Base-by-base conservation (phyloP, 1,140 invertebrate species). In the Teleogryllus occipitalis region DNA sequence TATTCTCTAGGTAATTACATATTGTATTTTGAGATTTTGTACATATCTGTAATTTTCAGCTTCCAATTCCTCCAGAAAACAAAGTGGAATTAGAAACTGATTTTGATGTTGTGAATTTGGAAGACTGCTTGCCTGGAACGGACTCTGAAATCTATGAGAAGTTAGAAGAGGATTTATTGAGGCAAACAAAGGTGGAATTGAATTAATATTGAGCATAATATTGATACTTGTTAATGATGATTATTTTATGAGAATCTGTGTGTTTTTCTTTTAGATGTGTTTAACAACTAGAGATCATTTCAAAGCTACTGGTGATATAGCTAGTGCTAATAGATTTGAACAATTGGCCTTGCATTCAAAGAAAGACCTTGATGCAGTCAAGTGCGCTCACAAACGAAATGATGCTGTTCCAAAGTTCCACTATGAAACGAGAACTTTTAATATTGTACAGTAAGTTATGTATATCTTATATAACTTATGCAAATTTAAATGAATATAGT, bases 301-400 rank as follows among this genome's bases (percentile, higher is more conserved):
- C 84, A 93, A 94, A 83, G 92, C 93, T n/a, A 89, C 98, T 81
- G 97, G 97, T n/a, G 96, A 98, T 87, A 92, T 99, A 10, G 91
- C 94, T 0, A 95, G 94, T 83, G 93, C 93, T 81, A 96, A 97
- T 85, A 89, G 93, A 76, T 98, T 97, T 88, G 95, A 98, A 84
- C 92, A 95, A 83, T 87, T 98, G 75, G 95, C 94, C 0, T 85
- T 95, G 47, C 90, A 91, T 76, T 93, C 94, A 39, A 94, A 94
- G 77, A 94, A 96, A 87, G 97, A 99, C 87, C 89, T 98, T 77
- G 95, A 98, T 86, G 89, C 96, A 76, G 87, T 99, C 8, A 89
- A 92, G 82, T 90, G 95, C 83, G 91, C 92, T 21, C 90, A 88
- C 85, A 90, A 87, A 85, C 85, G 87, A 7, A 87, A 89, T 78